Percentiles rank a stretch among this genome's conserved stretches.
Evolutionary conservation across 2,113 vertebrate genomes (phyloP).

Genomic region (Saguinus imperator): DNA sequence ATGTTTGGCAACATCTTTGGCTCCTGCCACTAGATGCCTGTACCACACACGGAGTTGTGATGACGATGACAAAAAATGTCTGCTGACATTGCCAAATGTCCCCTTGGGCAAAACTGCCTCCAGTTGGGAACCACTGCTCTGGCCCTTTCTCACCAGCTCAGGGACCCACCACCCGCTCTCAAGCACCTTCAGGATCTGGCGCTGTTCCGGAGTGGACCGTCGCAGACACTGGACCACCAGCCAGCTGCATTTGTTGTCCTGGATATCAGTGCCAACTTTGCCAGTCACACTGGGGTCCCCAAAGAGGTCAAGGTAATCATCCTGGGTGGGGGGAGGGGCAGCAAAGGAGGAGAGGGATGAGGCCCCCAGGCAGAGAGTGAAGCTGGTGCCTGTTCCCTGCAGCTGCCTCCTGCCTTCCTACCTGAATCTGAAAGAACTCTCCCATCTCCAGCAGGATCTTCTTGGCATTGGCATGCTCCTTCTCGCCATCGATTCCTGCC

Average conservation of each 20-base stretch:
- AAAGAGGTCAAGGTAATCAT: no score
- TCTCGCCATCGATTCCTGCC: constrained; percentile 90
- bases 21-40: not conserved
- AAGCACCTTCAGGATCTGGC: constrained; percentile 89
- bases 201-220: no score
- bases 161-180: not conserved
- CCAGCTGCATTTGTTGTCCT: no score
- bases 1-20: not conserved
- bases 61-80: not conserved
- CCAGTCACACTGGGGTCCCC: no score
- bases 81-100: not conserved
- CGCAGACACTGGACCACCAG: no score
- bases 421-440: constrained; percentile 98
- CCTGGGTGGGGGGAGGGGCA: constrained; percentile 79
- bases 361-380: rapidly evolving
- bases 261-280: no score
- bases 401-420: constrained; percentile 57
- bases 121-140: not conserved
- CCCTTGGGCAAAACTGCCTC: not conserved
- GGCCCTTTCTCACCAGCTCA: not conserved
- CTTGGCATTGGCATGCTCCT: constrained; percentile 83
- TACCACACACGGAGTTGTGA: not conserved
- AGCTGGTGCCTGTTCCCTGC: not conserved
- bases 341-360: not conserved
- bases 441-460: constrained; percentile 95